A percentile compares a stretch with the other conserved stretches of the same genome.
phyloP scores from a whole-genome alignment of 2,113 vertebrate genomes.

The Myrmecophaga tridactyla region DNA sequence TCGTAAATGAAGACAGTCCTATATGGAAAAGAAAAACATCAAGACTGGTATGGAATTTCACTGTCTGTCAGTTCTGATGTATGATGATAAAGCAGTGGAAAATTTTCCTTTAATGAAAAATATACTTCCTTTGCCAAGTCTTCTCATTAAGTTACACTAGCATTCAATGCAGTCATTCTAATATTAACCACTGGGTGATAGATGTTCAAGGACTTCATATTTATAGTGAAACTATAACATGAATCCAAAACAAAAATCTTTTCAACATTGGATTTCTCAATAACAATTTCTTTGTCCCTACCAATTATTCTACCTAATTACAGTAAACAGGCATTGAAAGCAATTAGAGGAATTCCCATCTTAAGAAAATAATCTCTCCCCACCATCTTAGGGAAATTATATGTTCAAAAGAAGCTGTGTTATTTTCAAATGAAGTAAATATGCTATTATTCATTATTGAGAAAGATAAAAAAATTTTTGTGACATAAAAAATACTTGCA shows the following conservation, averaged over 20 bases:
- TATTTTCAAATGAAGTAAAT: too few relatives aligned
- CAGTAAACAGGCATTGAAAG: too few relatives aligned
- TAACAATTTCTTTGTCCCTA: not conserved
- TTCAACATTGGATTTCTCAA: not conserved
- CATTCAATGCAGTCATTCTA: not conserved
- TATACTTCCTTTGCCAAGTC: not conserved
- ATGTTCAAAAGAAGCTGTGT: too few relatives aligned
- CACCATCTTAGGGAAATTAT: too few relatives aligned
- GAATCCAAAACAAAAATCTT: not conserved
- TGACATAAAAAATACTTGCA: too few relatives aligned
- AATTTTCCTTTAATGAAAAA: constrained; percentile 29
- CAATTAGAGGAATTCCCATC: too few relatives aligned
- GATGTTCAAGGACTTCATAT: not conserved
- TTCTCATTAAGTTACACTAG: not conserved
- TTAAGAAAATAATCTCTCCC: too few relatives aligned
- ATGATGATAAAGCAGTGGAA: constrained; percentile 45
- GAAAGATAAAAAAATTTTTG: too few relatives aligned
- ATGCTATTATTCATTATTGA: too few relatives aligned
- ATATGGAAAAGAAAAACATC: not conserved
- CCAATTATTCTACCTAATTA: too few relatives aligned
- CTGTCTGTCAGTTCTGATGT: constrained; percentile 28
- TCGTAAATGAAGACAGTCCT: not conserved
- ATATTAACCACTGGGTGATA: not conserved
- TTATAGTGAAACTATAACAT: not conserved
- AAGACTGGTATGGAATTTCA: constrained; percentile 5